These are phyloP conservation scores for Xestia xanthographa DNA, from an alignment of 2,888 invertebrate genomes.

Conservation along the genomic window DNA sequence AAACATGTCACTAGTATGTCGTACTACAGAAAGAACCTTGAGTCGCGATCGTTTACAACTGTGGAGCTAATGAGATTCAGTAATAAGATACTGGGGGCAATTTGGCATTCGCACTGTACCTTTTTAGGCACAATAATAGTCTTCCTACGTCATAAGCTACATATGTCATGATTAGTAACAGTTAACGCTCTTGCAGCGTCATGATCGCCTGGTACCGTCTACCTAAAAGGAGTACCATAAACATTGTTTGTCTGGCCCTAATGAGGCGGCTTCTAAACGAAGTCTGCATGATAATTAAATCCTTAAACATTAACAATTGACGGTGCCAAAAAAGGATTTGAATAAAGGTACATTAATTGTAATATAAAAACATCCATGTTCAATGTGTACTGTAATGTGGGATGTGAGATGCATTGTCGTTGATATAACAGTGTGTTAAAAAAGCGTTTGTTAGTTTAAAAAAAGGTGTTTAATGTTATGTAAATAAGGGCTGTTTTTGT, in stretches of 20 bases:
- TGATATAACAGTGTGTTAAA: conserved; percentile 77
- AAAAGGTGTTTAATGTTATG: conserved; percentile 64
- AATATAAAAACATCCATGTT: conserved; percentile 78
- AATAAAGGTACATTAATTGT: conserved; percentile 57
- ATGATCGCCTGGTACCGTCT: conserved; percentile 19
- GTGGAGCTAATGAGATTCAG: conserved; percentile 33
- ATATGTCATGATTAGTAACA: conserved; percentile 39
- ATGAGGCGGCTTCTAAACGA: conserved; percentile 55
- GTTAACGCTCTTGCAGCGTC: conserved; percentile 30
- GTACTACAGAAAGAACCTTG: conserved; percentile 17
- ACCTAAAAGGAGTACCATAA: conserved; percentile 70
- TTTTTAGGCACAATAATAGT: conserved; percentile 13
- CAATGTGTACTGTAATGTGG: conserved; percentile 88
- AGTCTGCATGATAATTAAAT: conserved; percentile 66
- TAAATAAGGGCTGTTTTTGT: conserved; percentile 40
- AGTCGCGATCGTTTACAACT: conserved; percentile 27
- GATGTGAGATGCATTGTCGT: conserved; percentile 82
- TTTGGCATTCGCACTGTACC: conserved; percentile 3
- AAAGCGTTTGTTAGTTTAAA: conserved; percentile 76
- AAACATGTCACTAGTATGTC: conserved; percentile 48
- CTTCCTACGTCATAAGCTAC: conserved; percentile 11
- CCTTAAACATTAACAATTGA: conserved; percentile 62
- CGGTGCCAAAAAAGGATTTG: conserved; percentile 63
- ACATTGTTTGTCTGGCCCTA: conserved; percentile 69
- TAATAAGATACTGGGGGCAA: conserved; percentile 8